Percentiles rank a stretch among this genome's conserved stretches.
Conservation (phyloP, 2,797 vertebrate genomes). For the Linurgus olivaceus region DNA sequence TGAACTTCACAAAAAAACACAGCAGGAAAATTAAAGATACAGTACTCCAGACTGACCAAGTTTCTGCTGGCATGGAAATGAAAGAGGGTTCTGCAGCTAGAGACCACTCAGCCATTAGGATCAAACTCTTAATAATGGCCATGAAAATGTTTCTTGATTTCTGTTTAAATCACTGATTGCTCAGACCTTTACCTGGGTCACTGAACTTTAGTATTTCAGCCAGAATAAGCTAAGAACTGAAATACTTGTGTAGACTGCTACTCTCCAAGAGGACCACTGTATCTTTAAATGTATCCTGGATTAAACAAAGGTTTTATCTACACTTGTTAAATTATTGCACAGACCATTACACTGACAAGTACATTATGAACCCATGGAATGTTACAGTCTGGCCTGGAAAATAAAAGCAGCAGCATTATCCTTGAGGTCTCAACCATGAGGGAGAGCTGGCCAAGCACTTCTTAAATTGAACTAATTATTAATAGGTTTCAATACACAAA, state of each 20-base stretch:
- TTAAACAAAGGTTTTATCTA: constrained; percentile 49
- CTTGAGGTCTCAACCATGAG: background rate
- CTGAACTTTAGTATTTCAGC: background rate
- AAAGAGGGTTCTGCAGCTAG: background rate
- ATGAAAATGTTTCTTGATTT: background rate
- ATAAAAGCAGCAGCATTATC: constrained; percentile 30
- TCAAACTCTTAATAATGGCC: background rate
- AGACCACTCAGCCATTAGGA: background rate
- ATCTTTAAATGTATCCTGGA: constrained; percentile 41
- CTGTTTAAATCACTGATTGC: background rate
- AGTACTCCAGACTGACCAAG: constrained; percentile 19
- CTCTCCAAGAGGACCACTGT: constrained; percentile 11
- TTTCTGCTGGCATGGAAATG: background rate
- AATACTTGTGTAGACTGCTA: background rate
- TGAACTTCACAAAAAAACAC: constrained; percentile 55
- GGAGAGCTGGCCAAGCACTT: background rate
- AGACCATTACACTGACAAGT: constrained; percentile 61
- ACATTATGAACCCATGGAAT: constrained; percentile 55
- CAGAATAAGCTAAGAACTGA: background rate
- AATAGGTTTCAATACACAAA: background rate
- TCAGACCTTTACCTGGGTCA: background rate
- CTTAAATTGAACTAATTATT: background rate
- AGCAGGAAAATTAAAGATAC: constrained; percentile 61
- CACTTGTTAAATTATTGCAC: constrained; percentile 63
- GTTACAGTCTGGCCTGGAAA: constrained; percentile 45